These are phyloP conservation scores for Stomatorhinus ivindoensis DNA, from an alignment of 2,113 vertebrate species.

Conservation along the genomic window DNA sequence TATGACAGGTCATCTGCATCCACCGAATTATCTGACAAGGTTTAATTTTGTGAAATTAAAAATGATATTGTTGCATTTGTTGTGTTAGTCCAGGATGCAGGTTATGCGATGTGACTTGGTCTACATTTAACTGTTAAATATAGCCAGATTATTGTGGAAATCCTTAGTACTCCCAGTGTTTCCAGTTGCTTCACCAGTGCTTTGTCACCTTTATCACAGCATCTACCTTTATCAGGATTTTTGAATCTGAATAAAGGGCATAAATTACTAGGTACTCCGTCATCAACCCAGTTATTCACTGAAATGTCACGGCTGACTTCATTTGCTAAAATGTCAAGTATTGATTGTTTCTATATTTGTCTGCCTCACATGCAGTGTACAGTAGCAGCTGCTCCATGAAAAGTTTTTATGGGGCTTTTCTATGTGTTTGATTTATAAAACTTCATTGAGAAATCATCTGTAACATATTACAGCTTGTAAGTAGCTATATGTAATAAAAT, in stretches of 20 bases:
- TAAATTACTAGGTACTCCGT: background rate
- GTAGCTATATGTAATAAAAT: background rate
- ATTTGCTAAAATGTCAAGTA: background rate
- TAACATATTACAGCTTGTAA: background rate
- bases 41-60: background rate
- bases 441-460: background rate
- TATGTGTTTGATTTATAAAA: background rate
- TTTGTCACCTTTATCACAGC: background rate
- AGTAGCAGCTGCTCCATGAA: background rate
- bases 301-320: background rate
- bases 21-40: background rate
- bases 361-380: background rate
- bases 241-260: background rate
- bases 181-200: background rate
- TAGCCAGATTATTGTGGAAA: background rate
- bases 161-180: background rate
- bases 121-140: background rate
- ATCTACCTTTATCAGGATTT: background rate
- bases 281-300: background rate
- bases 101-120: background rate
- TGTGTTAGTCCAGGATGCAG: background rate
- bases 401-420: background rate
- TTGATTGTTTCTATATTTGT: background rate
- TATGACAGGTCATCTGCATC: background rate
- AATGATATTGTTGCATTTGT: background rate